Percentiles rank a stretch among this genome's conserved stretches.
Conservation (phyloP, 2,113 vertebrate species). For the Elgaria multicarinata region DNA sequence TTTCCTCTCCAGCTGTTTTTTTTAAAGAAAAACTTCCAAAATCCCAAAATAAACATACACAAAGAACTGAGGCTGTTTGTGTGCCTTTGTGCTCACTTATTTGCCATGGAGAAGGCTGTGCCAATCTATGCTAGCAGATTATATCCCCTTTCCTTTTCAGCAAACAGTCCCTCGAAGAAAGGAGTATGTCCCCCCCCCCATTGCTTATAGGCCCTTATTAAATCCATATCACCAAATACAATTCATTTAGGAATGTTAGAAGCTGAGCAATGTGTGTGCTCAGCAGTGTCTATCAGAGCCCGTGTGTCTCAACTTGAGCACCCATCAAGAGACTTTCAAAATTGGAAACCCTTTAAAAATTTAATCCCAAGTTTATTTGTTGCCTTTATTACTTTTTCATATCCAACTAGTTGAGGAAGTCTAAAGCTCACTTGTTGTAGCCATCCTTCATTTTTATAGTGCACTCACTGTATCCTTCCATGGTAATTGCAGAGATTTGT, state of each 20-base stretch:
- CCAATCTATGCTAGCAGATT: background rate
- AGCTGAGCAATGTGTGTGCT: conserved; percentile 1
- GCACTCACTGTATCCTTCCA: conserved; percentile 8
- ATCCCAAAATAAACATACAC: background rate
- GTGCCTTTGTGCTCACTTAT: background rate
- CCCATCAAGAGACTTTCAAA: conserved; percentile 24
- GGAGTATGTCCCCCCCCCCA: background rate
- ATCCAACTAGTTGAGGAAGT: background rate
- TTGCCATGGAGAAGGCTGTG: background rate
- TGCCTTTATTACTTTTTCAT: background rate
- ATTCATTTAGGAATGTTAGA: conserved; percentile 1
- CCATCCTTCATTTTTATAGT: background rate
- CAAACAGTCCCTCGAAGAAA: background rate
- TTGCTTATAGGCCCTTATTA: background rate
- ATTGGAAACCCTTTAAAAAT: background rate
- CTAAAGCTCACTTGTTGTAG: background rate
- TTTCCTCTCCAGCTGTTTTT: background rate
- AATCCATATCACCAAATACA: background rate
- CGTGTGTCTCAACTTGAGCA: conserved; percentile 26
- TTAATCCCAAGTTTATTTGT: background rate
- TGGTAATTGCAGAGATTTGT: background rate
- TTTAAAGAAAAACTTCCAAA: background rate
- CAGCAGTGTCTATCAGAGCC: background rate
- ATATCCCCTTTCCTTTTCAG: background rate
- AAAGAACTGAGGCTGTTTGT: background rate